Percentiles rank a stretch among this genome's conserved stretches.
phyloP scores from a whole-genome alignment of 1,140 invertebrate species.

The Oncopodura yosiiana region DNA sequence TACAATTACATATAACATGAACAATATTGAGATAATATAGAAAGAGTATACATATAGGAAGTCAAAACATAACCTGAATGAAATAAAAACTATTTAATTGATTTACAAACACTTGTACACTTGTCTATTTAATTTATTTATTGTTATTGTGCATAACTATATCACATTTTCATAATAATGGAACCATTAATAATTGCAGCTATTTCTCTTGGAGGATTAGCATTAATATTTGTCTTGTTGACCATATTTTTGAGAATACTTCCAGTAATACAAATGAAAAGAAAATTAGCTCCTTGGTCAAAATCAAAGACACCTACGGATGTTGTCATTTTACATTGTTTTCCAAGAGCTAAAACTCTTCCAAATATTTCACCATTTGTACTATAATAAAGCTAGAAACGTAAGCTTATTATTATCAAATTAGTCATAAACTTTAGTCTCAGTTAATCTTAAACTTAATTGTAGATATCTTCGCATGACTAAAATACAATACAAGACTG shows the following conservation, averaged over 20 bases:
- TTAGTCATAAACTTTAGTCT: constrained; percentile 27
- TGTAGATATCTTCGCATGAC: constrained; percentile 27
- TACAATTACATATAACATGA: too few species aligned
- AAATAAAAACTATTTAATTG: neutral
- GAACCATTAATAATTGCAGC: too few species aligned
- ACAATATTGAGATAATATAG: too few species aligned
- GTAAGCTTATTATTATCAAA: constrained; percentile 25
- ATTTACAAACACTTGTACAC: too few species aligned
- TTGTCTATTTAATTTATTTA: too few species aligned
- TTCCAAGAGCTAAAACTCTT: constrained; percentile 13
- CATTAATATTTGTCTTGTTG: too few species aligned
- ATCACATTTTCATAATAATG: too few species aligned
- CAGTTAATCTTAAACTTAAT: neutral
- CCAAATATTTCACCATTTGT: constrained; percentile 26
- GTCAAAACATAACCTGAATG: neutral
- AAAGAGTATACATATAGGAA: too few species aligned
- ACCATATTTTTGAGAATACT: too few species aligned
- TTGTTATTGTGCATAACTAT: constrained; percentile 10
- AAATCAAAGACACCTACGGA: constrained; percentile 2
- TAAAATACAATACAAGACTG: constrained; percentile 27
- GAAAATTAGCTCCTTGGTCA: constrained; percentile 11
- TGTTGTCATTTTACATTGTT: constrained; percentile 23
- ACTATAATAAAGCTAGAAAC: constrained; percentile 21
- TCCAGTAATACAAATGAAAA: neutral
- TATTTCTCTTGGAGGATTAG: too few species aligned